Percentiles rank a stretch among this genome's conserved stretches.
These are phyloP conservation scores for Galagoides demidoff DNA, from an alignment of 2,797 vertebrate genomes.

Conservation along the genomic window DNA sequence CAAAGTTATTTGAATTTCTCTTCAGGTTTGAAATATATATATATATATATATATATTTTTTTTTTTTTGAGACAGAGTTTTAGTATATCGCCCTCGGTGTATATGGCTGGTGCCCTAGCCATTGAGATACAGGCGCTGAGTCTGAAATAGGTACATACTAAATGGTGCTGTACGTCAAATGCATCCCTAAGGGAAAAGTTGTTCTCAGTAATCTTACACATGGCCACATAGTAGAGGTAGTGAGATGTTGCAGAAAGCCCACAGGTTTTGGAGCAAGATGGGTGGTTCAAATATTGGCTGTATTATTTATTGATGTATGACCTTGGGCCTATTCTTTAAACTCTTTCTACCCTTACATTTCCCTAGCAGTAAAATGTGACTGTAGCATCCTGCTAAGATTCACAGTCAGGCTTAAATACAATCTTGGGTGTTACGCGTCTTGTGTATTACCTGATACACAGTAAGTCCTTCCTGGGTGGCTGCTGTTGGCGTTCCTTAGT, in stretches of 20 bases:
- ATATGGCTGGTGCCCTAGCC: too few species aligned
- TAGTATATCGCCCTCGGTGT: too few species aligned
- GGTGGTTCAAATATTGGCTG: not conserved
- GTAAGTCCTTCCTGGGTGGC: not conserved
- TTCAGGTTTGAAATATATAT: slow-evolving; percentile 6
- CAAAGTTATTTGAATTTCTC: not conserved
- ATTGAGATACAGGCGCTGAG: too few species aligned
- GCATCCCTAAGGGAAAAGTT: not conserved
- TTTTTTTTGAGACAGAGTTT: too few species aligned
- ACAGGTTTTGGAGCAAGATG: not conserved
- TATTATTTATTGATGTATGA: not conserved
- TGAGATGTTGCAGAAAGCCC: not conserved
- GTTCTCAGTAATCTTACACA: not conserved
- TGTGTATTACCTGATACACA: not conserved
- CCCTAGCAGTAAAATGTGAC: not conserved
- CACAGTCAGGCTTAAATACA: slow-evolving; percentile 10
- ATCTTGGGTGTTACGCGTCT: not conserved
- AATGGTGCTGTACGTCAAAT: not conserved
- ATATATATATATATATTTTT: too few species aligned
- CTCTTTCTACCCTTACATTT: not conserved
- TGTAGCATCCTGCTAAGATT: not conserved
- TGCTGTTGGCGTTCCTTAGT: not conserved
- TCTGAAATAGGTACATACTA: not conserved
- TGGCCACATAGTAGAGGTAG: not conserved
- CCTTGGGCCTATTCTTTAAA: not conserved